Evolutionary conservation across 2,888 invertebrate genomes (phyloP), one percentile per base, ranked within the genome.

Genomic region (Idaea straminata): DNA sequence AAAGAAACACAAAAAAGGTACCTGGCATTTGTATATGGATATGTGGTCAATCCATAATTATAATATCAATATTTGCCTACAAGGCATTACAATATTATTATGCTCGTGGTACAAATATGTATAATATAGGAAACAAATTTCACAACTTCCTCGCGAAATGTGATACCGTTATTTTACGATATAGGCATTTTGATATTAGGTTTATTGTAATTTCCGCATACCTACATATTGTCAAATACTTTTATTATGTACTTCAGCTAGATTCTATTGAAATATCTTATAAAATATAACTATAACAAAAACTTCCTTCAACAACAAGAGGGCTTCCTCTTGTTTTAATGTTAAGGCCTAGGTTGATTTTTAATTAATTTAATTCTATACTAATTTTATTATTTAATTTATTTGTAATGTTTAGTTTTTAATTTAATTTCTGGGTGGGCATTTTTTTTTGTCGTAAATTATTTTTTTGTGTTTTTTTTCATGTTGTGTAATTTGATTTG

Each of bases 131-230:
- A 67, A 69, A 69, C 68, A 65, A 25, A 64, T 63, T 67, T 68
- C 59, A 62, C 61, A 62, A 66, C 61, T 64, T 70, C 66, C 62
- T 67, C 38, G 61, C 64, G 66, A 68, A 66, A 67, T 62, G 57
- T 60, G 62, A 66, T 64, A 64, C 13, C 59, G 47, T 47, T 47
- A 47, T 47, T 47, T 47, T 47, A 47, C 47, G 47, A 47, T 47
- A 47, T 47, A 47, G 47, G 47, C 47, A 47, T 47, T 47, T 47
- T 47, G 47, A 10, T 47, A 47, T 47, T 47, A 47, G 47, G 47
- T 47, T 10, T 47, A 13, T 47, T 6, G 47, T 47, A 47, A 47
- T 47, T 47, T 47, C 47, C 47, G 47, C 47, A 47, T 47, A 47
- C 7, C 47, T 47, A 13, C 47, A 7, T 47, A 47, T 47, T 47